Base-by-base conservation (phyloP, 2,113 vertebrate species). In the Neoarius graeffei region DNA sequence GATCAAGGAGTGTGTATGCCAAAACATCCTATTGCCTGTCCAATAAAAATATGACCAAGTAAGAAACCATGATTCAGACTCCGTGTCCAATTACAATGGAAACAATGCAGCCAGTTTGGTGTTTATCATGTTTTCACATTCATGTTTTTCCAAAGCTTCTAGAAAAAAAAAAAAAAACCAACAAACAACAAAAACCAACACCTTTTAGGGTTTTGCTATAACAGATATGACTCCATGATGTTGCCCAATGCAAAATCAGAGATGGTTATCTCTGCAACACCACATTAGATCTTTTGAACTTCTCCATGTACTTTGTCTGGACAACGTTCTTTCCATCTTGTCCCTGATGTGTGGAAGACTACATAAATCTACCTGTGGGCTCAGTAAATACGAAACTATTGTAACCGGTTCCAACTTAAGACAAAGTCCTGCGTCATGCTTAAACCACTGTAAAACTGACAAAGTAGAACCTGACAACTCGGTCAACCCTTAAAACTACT, bases 271-370 rank as follows among this genome's bases (percentile, higher is more conserved):
- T 52, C 27, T 19, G 15, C n/a, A 66, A 81, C 77, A n/a, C 14
- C 4, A 80, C 17, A 14, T 54, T 2, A 13, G 85, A 35, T 69
- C 11, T 42, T 69, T 19, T 42, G 5, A 6, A 23, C 25, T 81
- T 48, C 25, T 42, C 54, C 66, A 20, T 19, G 4, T 15, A 10
- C 27, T 30, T 27, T 52, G 3, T 23, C 13, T 80, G n/a, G 35
- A 27, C 81, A 17, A 11, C 25, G 77, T 48, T 82, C 56, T 3
- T 87, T 73, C 79, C 52, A 30, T 81, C 42, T 10, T 48, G n/a
- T 81, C 64, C 56, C 23, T 50, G 66, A 80, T 73, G 14, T 30
- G 81, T 76, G 86, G 86, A 87, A 87, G 86, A 87, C 86, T 14
- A 25, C 9, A 17, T 73, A 11, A 20, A 52, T 62, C 50, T 27